These are phyloP conservation scores for Trichonephila clavata DNA, from an alignment of 1,140 invertebrate genomes.

Conservation along the genomic window DNA sequence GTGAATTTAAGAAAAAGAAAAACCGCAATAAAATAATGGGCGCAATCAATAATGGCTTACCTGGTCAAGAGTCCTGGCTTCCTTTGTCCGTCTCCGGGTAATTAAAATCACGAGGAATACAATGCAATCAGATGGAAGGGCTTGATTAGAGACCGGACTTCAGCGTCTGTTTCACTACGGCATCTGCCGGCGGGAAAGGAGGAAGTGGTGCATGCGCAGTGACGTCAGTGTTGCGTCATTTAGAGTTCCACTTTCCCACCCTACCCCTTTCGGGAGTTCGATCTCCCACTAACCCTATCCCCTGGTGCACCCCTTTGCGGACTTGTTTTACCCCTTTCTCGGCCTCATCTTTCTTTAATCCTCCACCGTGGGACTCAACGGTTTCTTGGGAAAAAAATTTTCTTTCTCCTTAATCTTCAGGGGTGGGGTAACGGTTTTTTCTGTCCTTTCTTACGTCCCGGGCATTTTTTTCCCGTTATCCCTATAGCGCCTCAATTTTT, in stretches of 20 bases:
- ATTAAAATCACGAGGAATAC: constrained; percentile 23
- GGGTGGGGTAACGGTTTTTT: constrained; percentile 13
- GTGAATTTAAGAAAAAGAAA: background rate
- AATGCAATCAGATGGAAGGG: constrained; percentile 41
- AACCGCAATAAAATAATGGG: background rate
- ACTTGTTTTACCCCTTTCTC: constrained; percentile 31
- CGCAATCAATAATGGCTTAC: background rate
- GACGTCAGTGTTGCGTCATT: constrained; percentile 66
- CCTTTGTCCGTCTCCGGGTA: background rate
- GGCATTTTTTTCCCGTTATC: background rate
- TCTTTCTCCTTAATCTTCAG: background rate
- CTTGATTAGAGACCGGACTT: constrained; percentile 13
- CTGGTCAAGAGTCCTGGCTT: constrained; percentile 17
- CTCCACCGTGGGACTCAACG: constrained; percentile 54
- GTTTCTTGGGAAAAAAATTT: constrained; percentile 28
- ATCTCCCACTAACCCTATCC: constrained; percentile 27
- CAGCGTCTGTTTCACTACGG: constrained; percentile 45
- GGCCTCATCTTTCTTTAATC: background rate
- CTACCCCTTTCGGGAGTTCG: constrained; percentile 43
- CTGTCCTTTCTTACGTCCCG: background rate
- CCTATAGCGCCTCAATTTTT: background rate
- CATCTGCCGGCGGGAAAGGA: constrained; percentile 49
- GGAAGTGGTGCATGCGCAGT: constrained; percentile 39
- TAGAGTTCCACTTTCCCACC: constrained; percentile 27
- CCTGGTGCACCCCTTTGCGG: constrained; percentile 38